phyloP scores from a whole-genome alignment of 2,797 vertebrate genomes.

The Sardinella longiceps region DNA sequence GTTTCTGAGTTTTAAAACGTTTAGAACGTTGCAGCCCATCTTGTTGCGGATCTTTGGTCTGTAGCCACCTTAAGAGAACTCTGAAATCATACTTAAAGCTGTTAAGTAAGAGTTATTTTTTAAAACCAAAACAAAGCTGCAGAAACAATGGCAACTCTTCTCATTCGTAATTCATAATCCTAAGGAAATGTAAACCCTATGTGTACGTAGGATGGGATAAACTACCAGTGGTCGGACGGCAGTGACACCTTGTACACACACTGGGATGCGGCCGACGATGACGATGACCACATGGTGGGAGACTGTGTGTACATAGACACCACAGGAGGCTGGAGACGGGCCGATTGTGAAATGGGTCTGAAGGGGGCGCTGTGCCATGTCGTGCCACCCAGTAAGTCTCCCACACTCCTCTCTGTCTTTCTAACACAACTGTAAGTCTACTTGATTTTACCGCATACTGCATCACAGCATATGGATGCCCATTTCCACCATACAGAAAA shows the following conservation, averaged over 20 bases:
- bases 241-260: conserved; percentile 84
- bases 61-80: no score
- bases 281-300: conserved; percentile 74
- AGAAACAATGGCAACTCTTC: no score
- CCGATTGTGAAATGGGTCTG: conserved; percentile 79
- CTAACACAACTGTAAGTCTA: neutral
- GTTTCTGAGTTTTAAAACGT: no score
- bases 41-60: no score
- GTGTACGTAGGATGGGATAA: conserved; percentile 77
- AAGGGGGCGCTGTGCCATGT: conserved; percentile 86
- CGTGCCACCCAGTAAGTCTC: conserved; percentile 78
- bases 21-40: no score
- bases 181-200: neutral
- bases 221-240: conserved; percentile 90
- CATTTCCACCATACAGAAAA: no score
- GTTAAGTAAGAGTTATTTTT: no score
- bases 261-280: conserved; percentile 80
- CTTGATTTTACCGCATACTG: neutral
- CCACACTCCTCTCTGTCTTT: neutral
- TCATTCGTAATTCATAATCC: neutral
- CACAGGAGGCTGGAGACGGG: conserved; percentile 83
- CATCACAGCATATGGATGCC: no score
- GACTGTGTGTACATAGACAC: conserved; percentile 88
- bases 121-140: no score
- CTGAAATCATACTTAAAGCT: no score